These are phyloP conservation scores for Pyrrhosoma nymphula DNA, from an alignment of 2,888 invertebrate species.

Conservation along the genomic window DNA sequence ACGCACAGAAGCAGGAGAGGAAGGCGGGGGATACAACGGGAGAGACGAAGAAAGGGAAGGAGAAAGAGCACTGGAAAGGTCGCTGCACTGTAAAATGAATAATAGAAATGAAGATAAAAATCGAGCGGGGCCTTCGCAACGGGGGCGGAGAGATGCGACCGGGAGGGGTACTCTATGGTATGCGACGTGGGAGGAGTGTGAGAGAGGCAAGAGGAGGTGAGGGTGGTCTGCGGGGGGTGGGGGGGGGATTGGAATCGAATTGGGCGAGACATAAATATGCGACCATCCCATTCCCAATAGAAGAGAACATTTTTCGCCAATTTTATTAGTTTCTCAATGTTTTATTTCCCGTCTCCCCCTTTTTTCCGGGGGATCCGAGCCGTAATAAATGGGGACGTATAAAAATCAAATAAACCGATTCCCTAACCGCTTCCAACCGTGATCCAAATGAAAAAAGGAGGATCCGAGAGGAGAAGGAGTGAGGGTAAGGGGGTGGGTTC, in stretches of 20 bases:
- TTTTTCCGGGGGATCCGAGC: slow-evolving; percentile 6
- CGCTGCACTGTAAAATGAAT: slow-evolving; percentile 28
- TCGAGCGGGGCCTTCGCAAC: slow-evolving; percentile 32
- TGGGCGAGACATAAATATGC: slow-evolving; percentile 42
- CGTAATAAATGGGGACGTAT: slow-evolving; percentile 54
- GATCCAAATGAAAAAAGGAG: not conserved
- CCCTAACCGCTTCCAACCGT: slow-evolving; percentile 26
- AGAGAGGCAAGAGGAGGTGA: not conserved
- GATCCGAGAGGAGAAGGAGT: not conserved
- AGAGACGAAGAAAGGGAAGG: not conserved
- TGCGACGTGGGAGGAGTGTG: not conserved
- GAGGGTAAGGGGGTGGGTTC: not conserved
- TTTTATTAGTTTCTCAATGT: slow-evolving; percentile 57
- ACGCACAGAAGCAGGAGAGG: not conserved
- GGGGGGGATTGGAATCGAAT: slow-evolving; percentile 43
- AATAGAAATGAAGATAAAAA: slow-evolving; percentile 49
- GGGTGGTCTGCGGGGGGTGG: not conserved
- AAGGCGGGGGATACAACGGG: not conserved
- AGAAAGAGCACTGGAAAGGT: not conserved
- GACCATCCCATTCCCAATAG: slow-evolving; percentile 49
- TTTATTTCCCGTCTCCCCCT: slow-evolving; percentile 40
- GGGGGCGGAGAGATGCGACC: not conserved
- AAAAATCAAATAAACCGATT: slow-evolving; percentile 49
- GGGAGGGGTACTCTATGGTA: not conserved
- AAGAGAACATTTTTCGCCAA: slow-evolving; percentile 38